Conservation (phyloP, 2,888 invertebrate genomes). For the Panzeria rudis region DNA sequence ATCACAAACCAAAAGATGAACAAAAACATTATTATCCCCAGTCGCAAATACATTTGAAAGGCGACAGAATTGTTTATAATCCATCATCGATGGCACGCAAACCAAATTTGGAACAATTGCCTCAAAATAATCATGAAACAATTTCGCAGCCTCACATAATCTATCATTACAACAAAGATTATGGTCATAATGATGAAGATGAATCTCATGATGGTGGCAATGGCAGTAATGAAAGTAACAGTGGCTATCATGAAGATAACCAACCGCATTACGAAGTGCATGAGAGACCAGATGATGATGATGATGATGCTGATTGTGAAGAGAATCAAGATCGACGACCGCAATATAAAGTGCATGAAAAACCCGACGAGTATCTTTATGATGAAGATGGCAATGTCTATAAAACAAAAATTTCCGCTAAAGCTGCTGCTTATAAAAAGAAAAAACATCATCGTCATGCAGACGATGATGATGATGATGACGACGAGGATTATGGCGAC, state of each 20-base stretch:
- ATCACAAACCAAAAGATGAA: constrained; percentile 39
- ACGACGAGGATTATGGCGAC: constrained; percentile 59
- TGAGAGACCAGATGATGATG: constrained; percentile 71
- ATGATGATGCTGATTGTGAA: constrained; percentile 72
- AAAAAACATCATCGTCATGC: constrained; percentile 63
- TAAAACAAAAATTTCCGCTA: constrained; percentile 6
- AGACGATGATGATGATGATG: constrained; percentile 40
- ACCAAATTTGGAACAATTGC: constrained; percentile 38
- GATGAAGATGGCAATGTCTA: constrained; percentile 52
- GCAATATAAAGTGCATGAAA: constrained; percentile 73
- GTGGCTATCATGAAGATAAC: constrained; percentile 63
- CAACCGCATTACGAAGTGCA: constrained; percentile 72
- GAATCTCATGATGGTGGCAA: constrained; percentile 8
- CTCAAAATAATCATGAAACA: constrained; percentile 17
- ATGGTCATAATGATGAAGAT: constrained; percentile 61
- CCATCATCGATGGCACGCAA: constrained; percentile 8
- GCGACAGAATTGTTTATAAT: constrained; percentile 15
- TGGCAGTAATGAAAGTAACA: constrained; percentile 12
- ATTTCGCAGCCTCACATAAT: constrained; percentile 51
- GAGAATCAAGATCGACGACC: constrained; percentile 74
- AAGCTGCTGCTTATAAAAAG: constrained; percentile 18
- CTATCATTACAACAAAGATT: constrained; percentile 69
- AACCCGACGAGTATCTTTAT: not conserved
- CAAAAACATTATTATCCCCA: constrained; percentile 28
- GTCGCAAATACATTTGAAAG: constrained; percentile 22